These are phyloP conservation scores for Orientallactaga bullata DNA, from an alignment of 2,113 vertebrate species.

Conservation along the genomic window DNA sequence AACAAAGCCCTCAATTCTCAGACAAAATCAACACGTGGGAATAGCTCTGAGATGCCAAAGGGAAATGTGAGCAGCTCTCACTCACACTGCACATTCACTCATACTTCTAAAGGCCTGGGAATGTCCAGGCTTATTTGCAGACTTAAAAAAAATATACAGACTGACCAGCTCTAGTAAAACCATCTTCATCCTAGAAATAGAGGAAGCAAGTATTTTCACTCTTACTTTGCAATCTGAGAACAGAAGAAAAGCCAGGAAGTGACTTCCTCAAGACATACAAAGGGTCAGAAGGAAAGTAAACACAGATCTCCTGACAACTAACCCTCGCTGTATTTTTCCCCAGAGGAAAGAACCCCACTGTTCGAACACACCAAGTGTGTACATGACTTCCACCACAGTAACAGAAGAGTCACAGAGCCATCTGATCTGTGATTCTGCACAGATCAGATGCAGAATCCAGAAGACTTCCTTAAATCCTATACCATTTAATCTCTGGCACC, in stretches of 20 bases:
- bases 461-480: background rate
- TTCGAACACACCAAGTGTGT: background rate
- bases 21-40: conserved; percentile 74
- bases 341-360: conserved; percentile 23
- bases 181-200: conserved; percentile 55
- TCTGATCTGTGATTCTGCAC: too few species aligned
- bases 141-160: conserved; percentile 31
- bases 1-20: conserved; percentile 79
- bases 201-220: conserved; percentile 71
- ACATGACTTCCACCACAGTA: background rate
- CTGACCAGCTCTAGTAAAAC: conserved; percentile 47
- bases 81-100: background rate
- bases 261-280: conserved; percentile 50
- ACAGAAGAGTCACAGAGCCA: background rate
- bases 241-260: conserved; percentile 64
- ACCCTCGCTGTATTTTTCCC: conserved; percentile 40
- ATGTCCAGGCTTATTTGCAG: conserved; percentile 53
- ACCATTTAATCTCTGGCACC: background rate
- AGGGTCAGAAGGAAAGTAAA: conserved; percentile 69
- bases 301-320: conserved; percentile 32
- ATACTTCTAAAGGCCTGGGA: conserved; percentile 16
- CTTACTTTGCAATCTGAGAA: conserved; percentile 70
- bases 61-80: conserved; percentile 63
- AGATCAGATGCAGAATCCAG: background rate
- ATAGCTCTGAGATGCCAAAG: conserved; percentile 63